Base-by-base conservation (phyloP, 1,140 invertebrate species). In the Lycorma delicatula region DNA sequence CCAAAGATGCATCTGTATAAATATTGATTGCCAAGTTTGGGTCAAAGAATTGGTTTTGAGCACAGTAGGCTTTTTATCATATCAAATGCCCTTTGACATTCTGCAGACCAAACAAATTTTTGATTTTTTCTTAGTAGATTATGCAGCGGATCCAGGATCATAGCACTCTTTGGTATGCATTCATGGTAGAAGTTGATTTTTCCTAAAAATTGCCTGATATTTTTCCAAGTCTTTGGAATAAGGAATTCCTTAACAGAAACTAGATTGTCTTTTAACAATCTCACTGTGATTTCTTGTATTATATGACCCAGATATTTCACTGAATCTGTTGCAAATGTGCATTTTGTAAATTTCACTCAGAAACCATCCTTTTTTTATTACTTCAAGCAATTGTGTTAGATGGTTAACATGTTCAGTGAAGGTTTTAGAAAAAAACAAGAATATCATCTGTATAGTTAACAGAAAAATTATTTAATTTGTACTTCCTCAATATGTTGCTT, bases 181-280 rank as follows among this genome's bases (percentile, higher is more conserved):
- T 69, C 60, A 59, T 67, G 56, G 41, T 71, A 65, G 57, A 68
- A 69, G 31, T 68, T 70, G 12, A 69, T 66, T 68, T 69, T 69
- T 3, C 68, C 65, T 9, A 71, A 52, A 63, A 72, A 67, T 60
- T 70, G 54, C 25, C 61, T 41, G 16, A 63, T 41, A 47, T 63
- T 63, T 41, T 65, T 65, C 28, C 55, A n/a, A n/a, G n/a, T n/a
- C n/a, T n/a, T n/a, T n/a, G n/a, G n/a, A n/a, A n/a, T n/a, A n/a
- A n/a, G n/a, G 28, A 71, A 71, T 23, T 66, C 57, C 63, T 63
- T 66, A 56, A 71, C 70, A 60, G 68, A 62, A 25, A 63, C 66
- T 46, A 70, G 47, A 48, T 71, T 70, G 53, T 71, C 66, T n/a
- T n/a, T n/a, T n/a, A n/a, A n/a, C n/a, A n/a, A n/a, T n/a, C n/a